phyloP scores from a whole-genome alignment of 2,888 invertebrate species.

The Megalurothrips usitatus region DNA sequence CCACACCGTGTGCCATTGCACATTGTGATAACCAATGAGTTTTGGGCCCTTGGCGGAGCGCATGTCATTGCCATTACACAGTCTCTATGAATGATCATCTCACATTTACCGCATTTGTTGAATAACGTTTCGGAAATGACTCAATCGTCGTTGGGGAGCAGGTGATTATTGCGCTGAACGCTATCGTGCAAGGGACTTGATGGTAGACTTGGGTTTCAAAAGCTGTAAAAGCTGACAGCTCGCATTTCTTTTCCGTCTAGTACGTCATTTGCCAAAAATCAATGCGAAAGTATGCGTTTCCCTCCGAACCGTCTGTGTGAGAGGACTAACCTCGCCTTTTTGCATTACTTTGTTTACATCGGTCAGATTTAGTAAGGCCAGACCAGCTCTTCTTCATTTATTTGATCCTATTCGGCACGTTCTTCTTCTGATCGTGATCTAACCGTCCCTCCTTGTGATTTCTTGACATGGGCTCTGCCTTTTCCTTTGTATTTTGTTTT shows the following conservation, averaged over 20 bases:
- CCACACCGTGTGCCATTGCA: too few relatives aligned
- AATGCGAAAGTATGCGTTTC: neutral
- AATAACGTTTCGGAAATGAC: neutral
- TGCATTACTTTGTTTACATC: neutral
- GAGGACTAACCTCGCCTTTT: neutral
- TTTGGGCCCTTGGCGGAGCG: neutral
- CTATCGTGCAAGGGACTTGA: neutral
- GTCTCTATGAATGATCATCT: neutral
- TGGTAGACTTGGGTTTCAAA: neutral
- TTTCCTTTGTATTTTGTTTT: neutral
- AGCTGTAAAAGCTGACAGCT: neutral
- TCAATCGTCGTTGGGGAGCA: slow-evolving; percentile 7
- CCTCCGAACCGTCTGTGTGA: neutral
- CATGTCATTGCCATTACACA: neutral
- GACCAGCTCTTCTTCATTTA: neutral
- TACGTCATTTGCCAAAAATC: neutral
- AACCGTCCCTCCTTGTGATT: too few relatives aligned
- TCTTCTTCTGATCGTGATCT: too few relatives aligned
- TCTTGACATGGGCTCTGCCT: too few relatives aligned
- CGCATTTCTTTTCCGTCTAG: neutral
- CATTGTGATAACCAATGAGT: neutral
- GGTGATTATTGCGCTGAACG: neutral
- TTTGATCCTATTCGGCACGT: neutral
- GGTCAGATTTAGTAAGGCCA: neutral
- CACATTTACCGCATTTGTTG: neutral